Evolutionary conservation across 2,888 invertebrate genomes (phyloP).

Genomic region (Diogma glabrata): DNA sequence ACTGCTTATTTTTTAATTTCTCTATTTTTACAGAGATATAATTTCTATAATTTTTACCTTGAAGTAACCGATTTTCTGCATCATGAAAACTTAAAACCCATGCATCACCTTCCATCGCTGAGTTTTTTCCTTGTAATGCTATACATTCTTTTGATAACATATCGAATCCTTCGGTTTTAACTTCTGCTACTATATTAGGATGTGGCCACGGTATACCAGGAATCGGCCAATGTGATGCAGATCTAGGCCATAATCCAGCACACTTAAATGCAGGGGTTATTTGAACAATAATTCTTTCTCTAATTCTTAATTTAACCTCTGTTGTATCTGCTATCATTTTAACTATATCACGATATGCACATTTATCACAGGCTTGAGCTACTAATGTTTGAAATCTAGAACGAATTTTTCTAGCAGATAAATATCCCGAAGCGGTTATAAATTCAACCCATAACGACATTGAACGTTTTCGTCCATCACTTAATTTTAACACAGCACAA

Average conservation of each 20-base stretch:
- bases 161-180: constrained; percentile 93
- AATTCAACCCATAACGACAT: constrained; percentile 99
- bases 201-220: constrained; percentile 90
- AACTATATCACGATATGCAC: constrained; percentile 82
- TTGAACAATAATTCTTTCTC: constrained; percentile 86
- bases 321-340: constrained; percentile 94
- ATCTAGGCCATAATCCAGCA: constrained; percentile 87
- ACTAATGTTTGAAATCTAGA: constrained; percentile 87
- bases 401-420: constrained; percentile 90
- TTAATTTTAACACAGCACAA: constrained; percentile 85
- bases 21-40: too few species aligned
- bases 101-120: constrained; percentile 91
- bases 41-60: too few species aligned
- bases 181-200: constrained; percentile 83
- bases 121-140: constrained; percentile 74
- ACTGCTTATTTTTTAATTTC: too few species aligned
- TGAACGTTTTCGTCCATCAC: constrained; percentile 90
- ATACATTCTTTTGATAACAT: constrained; percentile 80
- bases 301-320: constrained; percentile 81
- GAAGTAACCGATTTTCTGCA: constrained; percentile 81
- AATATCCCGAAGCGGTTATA: constrained; percentile 91
- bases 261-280: constrained; percentile 94
- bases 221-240: constrained; percentile 89
- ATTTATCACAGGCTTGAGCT: constrained; percentile 87
- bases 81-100: constrained; percentile 89